phyloP scores from a whole-genome alignment of 1,140 invertebrate species.

The Nomia melanderi region DNA sequence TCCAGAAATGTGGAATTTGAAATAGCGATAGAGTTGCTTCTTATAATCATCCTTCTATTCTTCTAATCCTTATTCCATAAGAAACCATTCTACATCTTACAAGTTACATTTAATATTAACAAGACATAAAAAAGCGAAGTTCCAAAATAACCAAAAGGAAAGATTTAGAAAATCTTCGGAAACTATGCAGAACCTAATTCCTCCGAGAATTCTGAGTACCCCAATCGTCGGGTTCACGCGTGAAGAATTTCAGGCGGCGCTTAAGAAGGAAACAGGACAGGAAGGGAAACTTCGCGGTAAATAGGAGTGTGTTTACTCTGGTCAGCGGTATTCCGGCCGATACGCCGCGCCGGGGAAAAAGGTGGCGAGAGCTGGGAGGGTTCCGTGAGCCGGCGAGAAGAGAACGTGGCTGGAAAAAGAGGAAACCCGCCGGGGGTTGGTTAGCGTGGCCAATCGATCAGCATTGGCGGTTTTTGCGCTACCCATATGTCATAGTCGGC shows the following conservation, averaged over 20 bases:
- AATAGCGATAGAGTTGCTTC: no score
- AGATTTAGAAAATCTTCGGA: background rate
- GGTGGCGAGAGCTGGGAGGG: slow-evolving; percentile 26
- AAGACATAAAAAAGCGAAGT: no score
- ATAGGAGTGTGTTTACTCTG: slow-evolving; percentile 44
- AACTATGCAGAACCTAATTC: background rate
- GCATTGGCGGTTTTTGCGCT: slow-evolving; percentile 79
- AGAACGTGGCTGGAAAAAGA: slow-evolving; percentile 53
- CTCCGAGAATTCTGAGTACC: background rate
- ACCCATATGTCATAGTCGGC: slow-evolving; percentile 78
- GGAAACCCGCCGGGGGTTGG: slow-evolving; percentile 61
- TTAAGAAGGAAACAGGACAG: background rate
- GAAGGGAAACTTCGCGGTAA: background rate
- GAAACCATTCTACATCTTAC: no score
- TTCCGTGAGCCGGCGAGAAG: background rate
- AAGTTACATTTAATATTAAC: no score
- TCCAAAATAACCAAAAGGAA: background rate
- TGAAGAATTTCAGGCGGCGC: background rate
- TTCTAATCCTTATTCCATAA: no score
- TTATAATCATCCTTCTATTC: no score
- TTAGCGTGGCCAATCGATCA: slow-evolving; percentile 79
- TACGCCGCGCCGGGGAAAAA: slow-evolving; percentile 20
- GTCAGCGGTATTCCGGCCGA: slow-evolving; percentile 25
- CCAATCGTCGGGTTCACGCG: background rate
- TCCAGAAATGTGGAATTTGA: no score